Base-by-base conservation (phyloP, 2,113 vertebrate species). In the Gracilinanus agilis region DNA sequence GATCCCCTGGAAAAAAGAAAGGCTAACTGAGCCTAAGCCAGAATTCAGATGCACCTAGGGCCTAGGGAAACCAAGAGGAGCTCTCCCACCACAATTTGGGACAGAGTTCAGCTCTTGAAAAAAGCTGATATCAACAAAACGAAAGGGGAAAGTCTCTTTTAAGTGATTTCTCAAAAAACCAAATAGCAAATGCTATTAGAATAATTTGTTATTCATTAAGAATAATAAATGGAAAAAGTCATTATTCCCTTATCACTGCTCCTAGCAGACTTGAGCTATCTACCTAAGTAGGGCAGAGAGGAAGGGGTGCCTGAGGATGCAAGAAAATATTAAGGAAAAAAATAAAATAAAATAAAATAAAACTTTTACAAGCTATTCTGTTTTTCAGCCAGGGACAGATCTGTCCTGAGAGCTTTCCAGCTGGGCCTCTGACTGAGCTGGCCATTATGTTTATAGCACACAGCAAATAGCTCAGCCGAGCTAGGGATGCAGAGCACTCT, bases 371-470 rank as follows among this genome's bases (percentile, higher is more conserved):
- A 97, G 96, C 96, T 67, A 54, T 67, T 98, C 97, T 97, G 93
- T 96, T 97, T 98, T 97, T 97, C 96, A 98, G 98, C 97, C 96
- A 98, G 98, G 98, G 98, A 97, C 97, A 98, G 97, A 98, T 55
- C 10, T 97, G 96, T 97, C 97, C 95, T 96, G 53, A 29, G 94
- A 96, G 96, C 96, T 94, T 96, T 95, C 93, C 95, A 97, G 96
- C 96, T 93, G 55, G 56, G 58, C 88, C 97, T 92, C 11, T 55
- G 94, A 97, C 91, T 44, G 93, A 98, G 91, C 40, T 24, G 93
- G 56, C 92, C 96, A 96, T 98, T 93, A 90, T 61, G 54, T 96
- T 96, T 97, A 94, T 54, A 40, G 40, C 88, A 95, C 44, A 93
- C 61, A 96, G 25, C 95, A 98, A 97, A 98, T 97, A 92, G 94